phyloP scores from a whole-genome alignment of 2,797 vertebrate species.

The Babyrousa celebensis region DNA sequence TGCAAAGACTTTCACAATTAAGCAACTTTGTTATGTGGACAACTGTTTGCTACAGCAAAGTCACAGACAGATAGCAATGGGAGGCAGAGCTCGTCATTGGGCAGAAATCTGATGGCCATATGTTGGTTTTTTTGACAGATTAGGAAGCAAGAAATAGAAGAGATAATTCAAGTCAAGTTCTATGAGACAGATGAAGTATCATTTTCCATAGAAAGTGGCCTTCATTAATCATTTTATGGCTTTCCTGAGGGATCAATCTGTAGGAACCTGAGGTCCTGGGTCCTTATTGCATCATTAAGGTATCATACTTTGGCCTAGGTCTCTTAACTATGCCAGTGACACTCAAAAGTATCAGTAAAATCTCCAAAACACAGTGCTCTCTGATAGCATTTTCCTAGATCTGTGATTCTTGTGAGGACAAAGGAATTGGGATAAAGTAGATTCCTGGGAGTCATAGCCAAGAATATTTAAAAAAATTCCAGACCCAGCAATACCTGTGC shows the following conservation, averaged over 20 bases:
- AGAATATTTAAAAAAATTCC: not conserved
- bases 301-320: not conserved
- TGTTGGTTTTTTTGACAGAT: not conserved
- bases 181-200: not conserved
- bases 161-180: not conserved
- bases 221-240: not conserved
- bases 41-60: not conserved
- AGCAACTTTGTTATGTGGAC: not conserved
- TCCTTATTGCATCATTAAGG: not conserved
- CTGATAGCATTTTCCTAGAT: slow-evolving; percentile 33
- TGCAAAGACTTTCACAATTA: not conserved
- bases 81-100: not conserved
- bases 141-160: slow-evolving; percentile 19
- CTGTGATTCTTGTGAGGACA: not conserved
- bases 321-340: not conserved
- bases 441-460: not conserved
- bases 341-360: not conserved
- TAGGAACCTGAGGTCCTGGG: not conserved
- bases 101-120: not conserved
- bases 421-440: not conserved
- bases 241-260: not conserved
- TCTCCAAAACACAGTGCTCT: not conserved
- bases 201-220: not conserved
- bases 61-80: not conserved
- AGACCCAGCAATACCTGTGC: not conserved